A percentile compares a stretch with the other conserved stretches of the same genome.
phyloP scores from a whole-genome alignment of 2,797 vertebrate genomes.

The Ciconia nigra region DNA sequence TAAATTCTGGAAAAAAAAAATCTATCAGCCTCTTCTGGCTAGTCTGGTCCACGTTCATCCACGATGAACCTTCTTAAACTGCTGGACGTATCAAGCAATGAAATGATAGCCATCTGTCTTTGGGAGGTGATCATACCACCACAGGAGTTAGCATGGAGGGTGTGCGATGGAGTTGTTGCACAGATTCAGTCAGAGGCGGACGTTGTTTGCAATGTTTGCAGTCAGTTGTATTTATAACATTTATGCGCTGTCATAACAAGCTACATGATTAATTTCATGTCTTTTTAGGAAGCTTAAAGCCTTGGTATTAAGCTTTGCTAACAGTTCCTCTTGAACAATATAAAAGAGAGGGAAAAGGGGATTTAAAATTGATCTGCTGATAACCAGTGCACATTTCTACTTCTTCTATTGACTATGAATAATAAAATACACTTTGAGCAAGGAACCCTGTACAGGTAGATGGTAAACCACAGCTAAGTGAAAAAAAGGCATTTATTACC shows the following conservation, averaged over 20 bases:
- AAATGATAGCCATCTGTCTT: not conserved
- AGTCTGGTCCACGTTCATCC: not conserved
- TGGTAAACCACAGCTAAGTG: not conserved
- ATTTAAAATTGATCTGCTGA: not conserved
- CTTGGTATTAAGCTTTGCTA: not conserved
- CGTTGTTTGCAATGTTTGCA: not conserved
- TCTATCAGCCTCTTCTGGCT: not conserved
- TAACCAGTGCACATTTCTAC: not conserved
- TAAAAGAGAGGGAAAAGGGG: not conserved
- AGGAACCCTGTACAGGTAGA: not conserved
- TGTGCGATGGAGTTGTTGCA: accelerated
- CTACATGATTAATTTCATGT: not conserved
- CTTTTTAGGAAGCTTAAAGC: not conserved
- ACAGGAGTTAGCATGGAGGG: not conserved
- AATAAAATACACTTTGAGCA: not conserved
- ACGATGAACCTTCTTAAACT: not conserved
- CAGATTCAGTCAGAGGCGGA: not conserved
- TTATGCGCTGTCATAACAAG: not conserved
- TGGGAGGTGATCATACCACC: not conserved
- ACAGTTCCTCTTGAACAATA: not conserved
- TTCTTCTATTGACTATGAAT: not conserved
- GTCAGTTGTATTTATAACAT: not conserved
- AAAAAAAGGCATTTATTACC: not conserved
- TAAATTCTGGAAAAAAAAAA: not conserved
- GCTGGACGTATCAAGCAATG: not conserved